phyloP scores from a whole-genome alignment of 2,113 vertebrate species.

The Picathartes gymnocephalus region DNA sequence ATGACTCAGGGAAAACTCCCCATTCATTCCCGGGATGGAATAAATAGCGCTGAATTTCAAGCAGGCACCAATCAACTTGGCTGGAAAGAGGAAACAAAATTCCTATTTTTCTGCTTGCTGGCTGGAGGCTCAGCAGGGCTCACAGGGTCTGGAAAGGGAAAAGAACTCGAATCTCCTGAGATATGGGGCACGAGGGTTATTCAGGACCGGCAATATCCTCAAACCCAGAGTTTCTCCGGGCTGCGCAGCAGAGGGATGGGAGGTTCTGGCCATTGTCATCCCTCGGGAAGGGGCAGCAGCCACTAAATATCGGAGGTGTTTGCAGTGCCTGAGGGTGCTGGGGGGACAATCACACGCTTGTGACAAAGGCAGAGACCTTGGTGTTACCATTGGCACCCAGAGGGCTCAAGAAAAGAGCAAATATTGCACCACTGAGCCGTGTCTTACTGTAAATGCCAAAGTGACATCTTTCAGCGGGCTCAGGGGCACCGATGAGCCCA shows the following conservation, averaged over 20 bases:
- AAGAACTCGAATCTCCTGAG: not conserved
- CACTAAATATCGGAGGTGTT: not conserved
- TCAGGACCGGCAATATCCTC: not conserved
- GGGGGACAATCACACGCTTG: not conserved
- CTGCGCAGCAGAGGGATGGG: not conserved
- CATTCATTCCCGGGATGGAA: not conserved
- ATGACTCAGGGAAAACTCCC: conserved; percentile 10
- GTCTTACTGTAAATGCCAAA: conserved; percentile 13
- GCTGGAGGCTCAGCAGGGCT: not conserved
- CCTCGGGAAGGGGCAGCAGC: not conserved
- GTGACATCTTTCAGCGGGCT: not conserved
- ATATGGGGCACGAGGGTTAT: not conserved
- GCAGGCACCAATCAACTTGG: not conserved
- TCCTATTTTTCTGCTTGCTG: not conserved
- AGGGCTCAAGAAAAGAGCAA: not conserved
- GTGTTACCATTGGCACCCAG: not conserved
- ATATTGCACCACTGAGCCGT: not conserved
- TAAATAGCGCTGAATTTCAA: not conserved
- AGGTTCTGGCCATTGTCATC: not conserved
- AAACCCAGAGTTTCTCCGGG: not conserved
- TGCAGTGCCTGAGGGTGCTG: not conserved
- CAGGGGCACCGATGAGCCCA: not conserved
- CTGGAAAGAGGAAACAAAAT: not conserved
- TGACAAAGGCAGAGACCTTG: not conserved
- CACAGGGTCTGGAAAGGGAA: not conserved